Conservation (phyloP, 2,888 invertebrate species). For the Lasioglossum morio region DNA sequence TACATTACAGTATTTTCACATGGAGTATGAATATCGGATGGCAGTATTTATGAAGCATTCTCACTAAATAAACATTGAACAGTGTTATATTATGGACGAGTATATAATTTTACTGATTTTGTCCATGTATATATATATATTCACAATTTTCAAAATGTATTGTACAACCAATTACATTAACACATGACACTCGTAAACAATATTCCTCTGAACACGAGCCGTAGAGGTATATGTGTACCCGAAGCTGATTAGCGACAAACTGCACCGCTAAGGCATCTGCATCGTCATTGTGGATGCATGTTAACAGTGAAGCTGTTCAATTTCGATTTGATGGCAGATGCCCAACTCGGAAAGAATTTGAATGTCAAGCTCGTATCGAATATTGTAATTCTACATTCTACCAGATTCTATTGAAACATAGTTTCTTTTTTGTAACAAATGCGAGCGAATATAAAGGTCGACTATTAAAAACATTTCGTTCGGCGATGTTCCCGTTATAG, state of each 20-base stretch:
- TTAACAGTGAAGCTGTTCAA: constrained; percentile 76
- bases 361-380: constrained; percentile 81
- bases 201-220: background rate
- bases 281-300: constrained; percentile 65
- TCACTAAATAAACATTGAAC: background rate
- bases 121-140: background rate
- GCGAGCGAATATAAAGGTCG: background rate
- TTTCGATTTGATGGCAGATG: constrained; percentile 80
- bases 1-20: constrained; percentile 14
- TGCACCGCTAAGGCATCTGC: constrained; percentile 64
- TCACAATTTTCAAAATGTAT: background rate
- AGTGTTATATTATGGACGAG: background rate
- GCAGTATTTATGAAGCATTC: background rate
- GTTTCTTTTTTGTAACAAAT: background rate
- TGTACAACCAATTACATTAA: background rate
- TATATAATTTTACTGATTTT: background rate
- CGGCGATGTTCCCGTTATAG: background rate
- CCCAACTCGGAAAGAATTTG: constrained; percentile 82
- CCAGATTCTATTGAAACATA: background rate
- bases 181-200: background rate
- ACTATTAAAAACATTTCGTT: background rate
- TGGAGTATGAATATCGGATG: background rate
- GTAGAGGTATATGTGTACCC: constrained; percentile 66
- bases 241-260: constrained; percentile 76
- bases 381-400: constrained; percentile 21